Percentiles rank a stretch among this genome's conserved stretches.
Conservation (phyloP, 2,888 invertebrate genomes). For the Lepidochrysops patricia region DNA sequence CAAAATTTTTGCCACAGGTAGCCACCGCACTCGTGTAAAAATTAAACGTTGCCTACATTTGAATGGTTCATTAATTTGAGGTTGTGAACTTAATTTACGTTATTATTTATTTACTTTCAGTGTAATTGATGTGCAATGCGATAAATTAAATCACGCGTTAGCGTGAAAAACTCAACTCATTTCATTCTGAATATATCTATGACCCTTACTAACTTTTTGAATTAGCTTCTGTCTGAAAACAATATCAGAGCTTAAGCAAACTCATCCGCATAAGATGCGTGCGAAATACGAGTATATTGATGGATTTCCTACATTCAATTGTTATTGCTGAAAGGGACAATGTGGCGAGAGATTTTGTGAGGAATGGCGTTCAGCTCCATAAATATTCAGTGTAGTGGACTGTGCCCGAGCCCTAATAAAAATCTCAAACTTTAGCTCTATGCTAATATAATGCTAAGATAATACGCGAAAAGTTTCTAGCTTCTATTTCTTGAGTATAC, state of each 20-base stretch:
- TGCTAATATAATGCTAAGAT: neutral
- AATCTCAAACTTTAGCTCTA: constrained; percentile 1
- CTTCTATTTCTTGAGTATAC: neutral
- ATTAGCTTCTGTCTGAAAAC: too few relatives aligned
- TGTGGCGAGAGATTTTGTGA: neutral
- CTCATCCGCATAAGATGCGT: neutral
- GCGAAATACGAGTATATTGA: neutral
- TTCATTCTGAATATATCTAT: too few relatives aligned
- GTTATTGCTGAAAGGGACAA: neutral
- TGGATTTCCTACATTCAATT: neutral
- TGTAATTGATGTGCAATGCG: neutral
- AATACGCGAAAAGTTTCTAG: neutral
- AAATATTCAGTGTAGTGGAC: constrained; percentile 2
- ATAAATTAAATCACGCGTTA: neutral
- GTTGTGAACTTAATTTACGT: neutral
- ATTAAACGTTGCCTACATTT: neutral
- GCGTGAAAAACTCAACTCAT: neutral
- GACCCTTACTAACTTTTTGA: too few relatives aligned
- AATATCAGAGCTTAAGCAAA: neutral
- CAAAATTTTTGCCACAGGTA: neutral
- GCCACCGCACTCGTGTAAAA: constrained; percentile 1
- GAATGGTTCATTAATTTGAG: constrained; percentile 7
- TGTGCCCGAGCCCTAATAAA: constrained; percentile 2
- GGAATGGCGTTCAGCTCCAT: neutral
- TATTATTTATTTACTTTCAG: constrained; percentile 4